Conservation (phyloP, 2,797 vertebrate species). For the Holocentrus rufus region DNA sequence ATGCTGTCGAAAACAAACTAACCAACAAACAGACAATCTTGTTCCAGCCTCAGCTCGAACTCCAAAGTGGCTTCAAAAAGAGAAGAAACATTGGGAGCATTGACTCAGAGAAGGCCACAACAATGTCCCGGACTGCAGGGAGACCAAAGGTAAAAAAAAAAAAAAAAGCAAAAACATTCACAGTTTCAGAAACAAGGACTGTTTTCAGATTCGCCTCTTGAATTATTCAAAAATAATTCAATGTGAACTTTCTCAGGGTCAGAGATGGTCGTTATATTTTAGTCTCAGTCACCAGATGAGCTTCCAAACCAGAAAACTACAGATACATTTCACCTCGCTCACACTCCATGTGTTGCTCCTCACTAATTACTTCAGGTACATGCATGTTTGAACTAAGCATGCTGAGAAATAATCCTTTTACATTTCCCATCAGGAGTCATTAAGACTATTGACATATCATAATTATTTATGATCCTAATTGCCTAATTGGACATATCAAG, state of each 20-base stretch:
- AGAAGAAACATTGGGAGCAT: too few relatives aligned
- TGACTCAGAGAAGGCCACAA: too few relatives aligned
- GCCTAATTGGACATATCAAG: not conserved
- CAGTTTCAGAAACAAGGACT: not conserved
- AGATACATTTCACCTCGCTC: not conserved
- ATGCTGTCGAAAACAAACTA: too few relatives aligned
- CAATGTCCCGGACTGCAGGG: not conserved
- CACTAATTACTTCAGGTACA: conserved; percentile 6
- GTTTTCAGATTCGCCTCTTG: not conserved
- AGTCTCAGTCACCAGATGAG: not conserved
- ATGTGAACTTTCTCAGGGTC: not conserved
- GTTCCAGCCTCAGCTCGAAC: too few relatives aligned
- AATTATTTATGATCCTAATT: not conserved
- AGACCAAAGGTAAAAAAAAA: conserved; percentile 10
- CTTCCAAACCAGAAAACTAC: not conserved
- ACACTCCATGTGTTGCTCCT: not conserved
- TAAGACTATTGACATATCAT: not conserved
- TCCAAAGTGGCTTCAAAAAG: too few relatives aligned
- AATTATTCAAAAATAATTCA: conserved; percentile 20
- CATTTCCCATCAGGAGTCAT: conserved; percentile 19
- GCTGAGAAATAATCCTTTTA: conserved; percentile 13
- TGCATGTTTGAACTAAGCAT: conserved; percentile 20
- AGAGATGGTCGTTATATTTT: not conserved
- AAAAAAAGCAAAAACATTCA: too few relatives aligned
- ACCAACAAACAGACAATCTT: too few relatives aligned